These are phyloP conservation scores for Pristionchus mayeri DNA, from an alignment of 2,888 invertebrate genomes.

Conservation along the genomic window DNA sequence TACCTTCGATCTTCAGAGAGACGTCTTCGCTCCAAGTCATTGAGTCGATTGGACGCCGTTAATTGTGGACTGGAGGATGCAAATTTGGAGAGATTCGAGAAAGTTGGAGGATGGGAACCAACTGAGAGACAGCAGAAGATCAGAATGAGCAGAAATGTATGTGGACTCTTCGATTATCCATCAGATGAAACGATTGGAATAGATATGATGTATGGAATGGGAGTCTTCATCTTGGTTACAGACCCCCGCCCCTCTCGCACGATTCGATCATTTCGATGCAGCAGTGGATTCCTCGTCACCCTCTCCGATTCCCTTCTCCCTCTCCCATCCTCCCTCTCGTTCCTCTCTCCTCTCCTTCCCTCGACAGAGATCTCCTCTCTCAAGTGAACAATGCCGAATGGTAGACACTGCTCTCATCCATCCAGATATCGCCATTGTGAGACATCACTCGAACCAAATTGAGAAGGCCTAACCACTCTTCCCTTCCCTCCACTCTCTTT, in stretches of 20 bases:
- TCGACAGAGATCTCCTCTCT: slow-evolving; percentile 47
- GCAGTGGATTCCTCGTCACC: slow-evolving; percentile 40
- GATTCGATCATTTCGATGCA: slow-evolving; percentile 46
- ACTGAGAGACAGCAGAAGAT: slow-evolving; percentile 48
- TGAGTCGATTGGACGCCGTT: slow-evolving; percentile 63
- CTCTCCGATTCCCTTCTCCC: slow-evolving; percentile 37
- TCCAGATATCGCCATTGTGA: slow-evolving; percentile 31
- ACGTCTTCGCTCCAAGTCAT: slow-evolving; percentile 59
- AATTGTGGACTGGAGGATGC: neutral
- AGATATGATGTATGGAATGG: too few species aligned
- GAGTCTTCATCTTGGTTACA: neutral
- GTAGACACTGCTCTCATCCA: slow-evolving; percentile 26
- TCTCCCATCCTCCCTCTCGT: slow-evolving; percentile 45
- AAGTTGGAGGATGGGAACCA: slow-evolving; percentile 49
- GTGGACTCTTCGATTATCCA: neutral
- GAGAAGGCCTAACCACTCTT: slow-evolving; percentile 35
- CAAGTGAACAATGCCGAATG: slow-evolving; percentile 45
- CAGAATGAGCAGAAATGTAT: slow-evolving; percentile 48
- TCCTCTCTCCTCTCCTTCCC: neutral
- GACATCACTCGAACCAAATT: slow-evolving; percentile 1
- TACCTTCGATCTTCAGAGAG: slow-evolving; percentile 19
- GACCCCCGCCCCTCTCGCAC: slow-evolving; percentile 36
- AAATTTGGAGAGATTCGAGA: slow-evolving; percentile 46
- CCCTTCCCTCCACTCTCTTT: slow-evolving; percentile 1
- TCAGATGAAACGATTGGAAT: too few species aligned